Conservation (phyloP, 2,888 invertebrate genomes). For the Mongoloraphidia duomilia region DNA sequence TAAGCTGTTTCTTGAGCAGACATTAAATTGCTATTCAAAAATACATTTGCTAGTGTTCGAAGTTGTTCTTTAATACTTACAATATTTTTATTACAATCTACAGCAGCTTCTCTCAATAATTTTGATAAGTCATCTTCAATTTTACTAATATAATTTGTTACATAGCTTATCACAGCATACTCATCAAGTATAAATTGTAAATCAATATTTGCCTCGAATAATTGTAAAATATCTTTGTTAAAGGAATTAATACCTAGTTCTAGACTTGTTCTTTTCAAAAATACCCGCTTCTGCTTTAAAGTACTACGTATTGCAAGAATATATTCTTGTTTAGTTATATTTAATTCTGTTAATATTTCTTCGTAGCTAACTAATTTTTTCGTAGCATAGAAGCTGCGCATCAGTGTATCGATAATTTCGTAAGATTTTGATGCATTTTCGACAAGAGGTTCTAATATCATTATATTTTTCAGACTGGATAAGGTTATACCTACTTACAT, state of each 20-base stretch:
- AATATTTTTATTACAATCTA: slow-evolving; percentile 9
- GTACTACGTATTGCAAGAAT: slow-evolving; percentile 11
- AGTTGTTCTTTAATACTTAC: slow-evolving; percentile 4
- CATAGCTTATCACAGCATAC: slow-evolving; percentile 16
- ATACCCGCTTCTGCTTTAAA: slow-evolving; percentile 10
- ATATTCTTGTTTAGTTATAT: slow-evolving; percentile 11
- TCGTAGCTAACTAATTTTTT: slow-evolving; percentile 2
- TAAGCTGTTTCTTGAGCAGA: slow-evolving; percentile 17
- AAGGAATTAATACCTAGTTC: slow-evolving; percentile 15
- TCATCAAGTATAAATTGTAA: slow-evolving; percentile 14
- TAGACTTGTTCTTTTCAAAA: slow-evolving; percentile 13
- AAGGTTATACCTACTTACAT: slow-evolving; percentile 11
- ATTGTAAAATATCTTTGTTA: slow-evolving; percentile 14
- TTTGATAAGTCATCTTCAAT: slow-evolving; percentile 16
- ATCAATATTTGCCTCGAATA: slow-evolving; percentile 17
- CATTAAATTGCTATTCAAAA: slow-evolving; percentile 14
- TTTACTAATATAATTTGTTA: slow-evolving; percentile 18
- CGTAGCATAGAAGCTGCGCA: slow-evolving; percentile 5
- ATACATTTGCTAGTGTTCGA: slow-evolving; percentile 9
- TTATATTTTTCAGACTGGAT: slow-evolving; percentile 8
- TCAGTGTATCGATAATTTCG: slow-evolving; percentile 5
- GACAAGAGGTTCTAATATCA: slow-evolving; percentile 9
- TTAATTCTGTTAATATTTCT: slow-evolving; percentile 7
- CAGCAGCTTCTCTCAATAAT: slow-evolving; percentile 15
- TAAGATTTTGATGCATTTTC: slow-evolving; percentile 7